Evolutionary conservation across 2,797 vertebrate genomes (phyloP).

Genomic region (Sarcoramphus papa): DNA sequence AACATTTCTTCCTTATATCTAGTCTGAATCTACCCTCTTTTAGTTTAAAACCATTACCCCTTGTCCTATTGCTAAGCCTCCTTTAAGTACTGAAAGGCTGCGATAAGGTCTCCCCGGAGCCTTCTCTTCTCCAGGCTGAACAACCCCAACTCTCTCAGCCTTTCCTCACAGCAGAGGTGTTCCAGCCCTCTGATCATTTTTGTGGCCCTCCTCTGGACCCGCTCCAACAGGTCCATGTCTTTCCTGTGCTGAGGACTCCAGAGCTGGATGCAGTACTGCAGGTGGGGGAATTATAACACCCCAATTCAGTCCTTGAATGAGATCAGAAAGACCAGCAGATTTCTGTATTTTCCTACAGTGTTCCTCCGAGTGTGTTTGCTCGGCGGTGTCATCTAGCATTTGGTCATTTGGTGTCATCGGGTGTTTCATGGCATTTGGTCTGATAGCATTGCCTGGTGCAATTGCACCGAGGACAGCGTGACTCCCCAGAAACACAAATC

Average conservation of each 20-base stretch:
- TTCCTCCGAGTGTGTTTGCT: neutral
- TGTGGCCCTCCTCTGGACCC: neutral
- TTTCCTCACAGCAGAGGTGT: fast-evolving
- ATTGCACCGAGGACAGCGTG: fast-evolving
- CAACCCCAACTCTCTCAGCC: neutral
- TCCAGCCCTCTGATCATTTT: neutral
- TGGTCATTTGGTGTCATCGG: neutral
- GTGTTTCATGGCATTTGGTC: neutral
- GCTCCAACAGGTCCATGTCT: fast-evolving
- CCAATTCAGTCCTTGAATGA: neutral
- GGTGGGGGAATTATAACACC: neutral
- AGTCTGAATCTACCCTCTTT: neutral
- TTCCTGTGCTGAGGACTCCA: neutral
- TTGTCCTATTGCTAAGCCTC: neutral
- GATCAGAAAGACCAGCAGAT: no score
- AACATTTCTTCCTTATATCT: no score
- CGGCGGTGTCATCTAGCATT: neutral
- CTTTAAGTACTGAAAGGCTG: neutral
- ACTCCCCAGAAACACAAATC: no score
- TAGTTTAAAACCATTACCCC: neutral
- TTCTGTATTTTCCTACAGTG: neutral
- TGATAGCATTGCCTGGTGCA: neutral
- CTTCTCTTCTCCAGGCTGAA: neutral
- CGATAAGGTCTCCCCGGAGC: fast-evolving
- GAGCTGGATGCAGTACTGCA: neutral